Evolutionary conservation across 2,797 vertebrate species (phyloP).

Genomic region (Lepidocolaptes lacrymiger): DNA sequence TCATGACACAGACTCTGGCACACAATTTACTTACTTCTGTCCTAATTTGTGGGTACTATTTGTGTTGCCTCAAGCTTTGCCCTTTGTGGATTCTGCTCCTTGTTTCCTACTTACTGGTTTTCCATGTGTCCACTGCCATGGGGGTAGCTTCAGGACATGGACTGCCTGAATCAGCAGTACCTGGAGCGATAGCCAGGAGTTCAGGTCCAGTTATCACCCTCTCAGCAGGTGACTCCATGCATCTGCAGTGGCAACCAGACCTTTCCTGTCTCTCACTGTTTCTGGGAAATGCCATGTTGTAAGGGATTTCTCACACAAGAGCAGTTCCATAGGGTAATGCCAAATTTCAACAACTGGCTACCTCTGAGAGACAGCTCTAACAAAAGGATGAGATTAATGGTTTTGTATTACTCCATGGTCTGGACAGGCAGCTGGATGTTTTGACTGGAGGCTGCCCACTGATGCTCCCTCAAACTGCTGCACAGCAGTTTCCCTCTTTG

Average conservation of each 20-base stretch:
- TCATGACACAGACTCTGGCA: neutral
- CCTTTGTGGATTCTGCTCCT: neutral
- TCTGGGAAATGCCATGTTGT: neutral
- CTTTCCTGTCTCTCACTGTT: neutral
- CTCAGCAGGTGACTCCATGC: neutral
- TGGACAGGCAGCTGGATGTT: neutral
- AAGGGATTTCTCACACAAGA: neutral
- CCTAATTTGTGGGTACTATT: neutral
- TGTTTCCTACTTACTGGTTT: neutral
- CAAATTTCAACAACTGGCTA: neutral
- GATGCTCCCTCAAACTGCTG: neutral
- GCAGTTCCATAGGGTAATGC: neutral
- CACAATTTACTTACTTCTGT: neutral
- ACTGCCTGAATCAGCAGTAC: neutral
- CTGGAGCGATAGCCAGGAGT: neutral
- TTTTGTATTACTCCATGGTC: neutral
- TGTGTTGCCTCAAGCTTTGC: neutral
- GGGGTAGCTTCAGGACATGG: neutral
- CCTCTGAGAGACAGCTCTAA: neutral
- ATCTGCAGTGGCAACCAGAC: neutral
- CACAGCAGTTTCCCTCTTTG: neutral
- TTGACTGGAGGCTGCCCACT: neutral
- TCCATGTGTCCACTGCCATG: fast-evolving
- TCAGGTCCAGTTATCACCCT: neutral
- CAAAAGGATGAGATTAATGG: neutral